Base-by-base conservation (phyloP, 2,888 invertebrate genomes). In the Amiota minor region DNA sequence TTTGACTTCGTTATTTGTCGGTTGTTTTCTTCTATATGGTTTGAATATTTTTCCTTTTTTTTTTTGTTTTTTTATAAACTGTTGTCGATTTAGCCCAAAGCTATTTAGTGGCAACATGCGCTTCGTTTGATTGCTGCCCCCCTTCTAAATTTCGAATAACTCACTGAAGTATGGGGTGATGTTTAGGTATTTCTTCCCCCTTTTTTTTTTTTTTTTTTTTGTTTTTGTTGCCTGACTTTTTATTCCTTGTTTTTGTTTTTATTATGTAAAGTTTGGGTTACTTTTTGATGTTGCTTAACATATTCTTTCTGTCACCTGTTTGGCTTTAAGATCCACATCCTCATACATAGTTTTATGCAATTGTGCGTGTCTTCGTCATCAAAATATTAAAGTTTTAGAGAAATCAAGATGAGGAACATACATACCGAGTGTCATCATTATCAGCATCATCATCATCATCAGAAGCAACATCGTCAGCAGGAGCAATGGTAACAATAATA, bases 61-160 rank as follows among this genome's bases (percentile, higher is more conserved):
- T 23, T 23, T 61, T 20, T 20, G 2, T 20, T 61, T 83, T 83
- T 83, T 83, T 82, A 83, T 81, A 83, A 83, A 83, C 83, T 83
- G 84, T 83, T 83, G 83, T 84, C 83, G 83, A 83, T 83, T 83
- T 83, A 83, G 81, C 83, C 81, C 81, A 78, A 80, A 83, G 83
- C 83, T 83, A 82, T 83, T 83, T 83, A 76, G 72, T 78, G 69
- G 65, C 47, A 65, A 65, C 46, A 65, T 18, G 18, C 68, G 55
- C 56, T 70, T 56, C 46, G 70, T 70, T 56, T 70, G 56, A 70
- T 70, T 70, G 70, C 68, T 35, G 53, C n/a, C 53, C 53, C 14
- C 53, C 53, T 68, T 68, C 68, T 23, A 53, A 23, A 20, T 49
- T 68, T 64, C 4, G 18, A 35, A 45, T 35, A 0, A n/a, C 53